A percentile compares a stretch with the other conserved stretches of the same genome.
These are phyloP conservation scores for Paraplagusia blochii DNA, from an alignment of 2,113 vertebrate species.

Conservation along the genomic window DNA sequence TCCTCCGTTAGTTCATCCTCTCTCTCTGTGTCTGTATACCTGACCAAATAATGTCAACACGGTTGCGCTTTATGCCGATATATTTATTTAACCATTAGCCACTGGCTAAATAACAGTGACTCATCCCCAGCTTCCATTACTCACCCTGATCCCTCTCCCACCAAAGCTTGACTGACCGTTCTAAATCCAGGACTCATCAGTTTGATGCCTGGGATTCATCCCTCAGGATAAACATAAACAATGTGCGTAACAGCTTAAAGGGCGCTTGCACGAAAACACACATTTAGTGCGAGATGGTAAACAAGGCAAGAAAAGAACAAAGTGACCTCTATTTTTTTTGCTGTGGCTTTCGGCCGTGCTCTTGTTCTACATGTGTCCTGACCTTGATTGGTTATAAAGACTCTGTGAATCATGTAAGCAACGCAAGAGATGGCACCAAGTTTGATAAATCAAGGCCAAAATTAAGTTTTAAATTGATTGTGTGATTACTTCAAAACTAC, in stretches of 20 bases:
- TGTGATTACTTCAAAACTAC: no score
- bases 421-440: no score
- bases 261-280: constrained; percentile 3
- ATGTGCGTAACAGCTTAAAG: constrained; percentile 65
- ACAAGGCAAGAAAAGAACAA: constrained; percentile 54
- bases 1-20: constrained; percentile 44
- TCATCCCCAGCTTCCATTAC: constrained; percentile 49
- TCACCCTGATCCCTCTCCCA: constrained; percentile 12
- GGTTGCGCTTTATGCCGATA: constrained; percentile 57
- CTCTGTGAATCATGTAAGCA: constrained; percentile 42
- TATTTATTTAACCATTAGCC: constrained; percentile 58
- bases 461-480: no score
- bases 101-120: constrained; percentile 60
- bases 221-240: constrained; percentile 66
- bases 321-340: constrained; percentile 48
- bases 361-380: constrained; percentile 25
- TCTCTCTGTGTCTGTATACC: constrained; percentile 30
- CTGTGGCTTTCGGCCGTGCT: constrained; percentile 12
- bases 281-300: constrained; percentile 60
- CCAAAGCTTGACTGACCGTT: constrained; percentile 59
- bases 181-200: constrained; percentile 68
- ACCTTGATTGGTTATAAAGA: constrained; percentile 37
- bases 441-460: no score
- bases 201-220: constrained; percentile 61
- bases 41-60: constrained; percentile 51